A percentile compares a stretch with the other conserved stretches of the same genome.
phyloP scores from a whole-genome alignment of 2,888 invertebrate species.

The Tubulanus polymorphus region DNA sequence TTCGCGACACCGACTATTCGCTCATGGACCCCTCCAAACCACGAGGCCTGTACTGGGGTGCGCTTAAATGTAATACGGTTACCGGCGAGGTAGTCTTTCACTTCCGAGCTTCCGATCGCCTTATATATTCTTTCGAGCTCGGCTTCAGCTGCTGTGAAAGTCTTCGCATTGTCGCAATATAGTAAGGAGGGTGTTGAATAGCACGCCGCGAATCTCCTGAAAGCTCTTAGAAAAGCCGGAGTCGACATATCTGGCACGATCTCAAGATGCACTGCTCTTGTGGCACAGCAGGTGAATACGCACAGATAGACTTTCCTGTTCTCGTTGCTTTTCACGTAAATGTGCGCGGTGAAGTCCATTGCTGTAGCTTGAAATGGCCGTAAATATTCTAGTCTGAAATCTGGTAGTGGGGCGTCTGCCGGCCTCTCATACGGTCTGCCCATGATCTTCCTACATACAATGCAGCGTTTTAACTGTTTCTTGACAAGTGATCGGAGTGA shows the following conservation, averaged over 20 bases:
- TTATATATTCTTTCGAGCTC: neutral
- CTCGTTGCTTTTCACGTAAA: neutral
- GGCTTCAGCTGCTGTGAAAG: conserved; percentile 1
- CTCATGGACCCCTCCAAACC: conserved; percentile 1
- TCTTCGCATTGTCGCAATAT: conserved; percentile 4
- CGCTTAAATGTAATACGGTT: neutral
- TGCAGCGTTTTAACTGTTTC: neutral
- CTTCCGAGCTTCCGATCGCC: neutral
- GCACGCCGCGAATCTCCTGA: neutral
- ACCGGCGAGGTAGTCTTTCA: neutral
- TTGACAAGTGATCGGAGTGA: neutral
- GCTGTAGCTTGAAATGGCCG: neutral
- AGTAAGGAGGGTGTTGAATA: neutral
- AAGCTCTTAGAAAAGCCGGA: neutral
- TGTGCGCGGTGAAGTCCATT: conserved; percentile 2
- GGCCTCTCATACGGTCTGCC: conserved; percentile 2
- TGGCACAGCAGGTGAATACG: conserved; percentile 4
- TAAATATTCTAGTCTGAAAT: neutral
- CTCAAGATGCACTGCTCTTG: neutral
- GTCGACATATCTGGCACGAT: neutral
- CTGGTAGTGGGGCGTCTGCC: neutral
- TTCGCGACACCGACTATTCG: neutral
- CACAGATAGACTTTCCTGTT: neutral
- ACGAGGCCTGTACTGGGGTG: conserved; percentile 1
- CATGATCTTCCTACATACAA: neutral